Evolutionary conservation across 2,888 invertebrate species (phyloP).

Genomic region (Gnatocerus cornutus): DNA sequence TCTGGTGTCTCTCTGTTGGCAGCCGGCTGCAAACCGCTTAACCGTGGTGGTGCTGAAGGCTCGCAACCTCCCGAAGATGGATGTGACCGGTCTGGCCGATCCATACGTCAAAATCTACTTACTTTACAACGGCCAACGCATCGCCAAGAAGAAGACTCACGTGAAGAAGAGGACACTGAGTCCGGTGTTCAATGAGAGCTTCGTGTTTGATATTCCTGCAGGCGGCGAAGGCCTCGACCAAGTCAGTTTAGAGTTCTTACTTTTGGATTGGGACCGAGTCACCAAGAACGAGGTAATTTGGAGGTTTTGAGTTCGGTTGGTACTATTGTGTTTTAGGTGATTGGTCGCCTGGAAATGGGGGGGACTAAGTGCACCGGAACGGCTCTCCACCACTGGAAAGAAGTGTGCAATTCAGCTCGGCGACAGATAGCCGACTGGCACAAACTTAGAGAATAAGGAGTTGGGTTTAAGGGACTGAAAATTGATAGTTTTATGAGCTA

Average conservation of each 20-base stretch:
- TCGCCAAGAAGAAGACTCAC: constrained; percentile 99
- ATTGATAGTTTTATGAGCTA: constrained; percentile 21
- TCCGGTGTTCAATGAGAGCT: constrained; percentile 99
- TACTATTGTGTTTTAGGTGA: constrained; percentile 79
- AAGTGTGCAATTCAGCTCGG: constrained; percentile 96
- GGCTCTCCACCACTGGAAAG: constrained; percentile 96
- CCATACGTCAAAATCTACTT: constrained; percentile 98
- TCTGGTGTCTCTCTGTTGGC: constrained; percentile 97
- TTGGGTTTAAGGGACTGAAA: constrained; percentile 1
- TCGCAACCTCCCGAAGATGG: constrained; percentile 97
- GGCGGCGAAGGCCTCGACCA: constrained; percentile 85
- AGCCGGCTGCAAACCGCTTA: constrained; percentile 95
- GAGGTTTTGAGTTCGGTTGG: background rate
- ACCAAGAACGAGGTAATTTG: constrained; percentile 94
- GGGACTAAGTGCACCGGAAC: constrained; percentile 85
- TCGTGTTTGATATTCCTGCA: constrained; percentile 95
- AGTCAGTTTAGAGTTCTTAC: constrained; percentile 89
- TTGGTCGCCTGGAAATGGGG: constrained; percentile 95
- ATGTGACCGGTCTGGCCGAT: constrained; percentile 97
- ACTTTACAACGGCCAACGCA: constrained; percentile 96
- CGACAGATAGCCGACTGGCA: constrained; percentile 99
- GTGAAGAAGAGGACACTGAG: constrained; percentile 98
- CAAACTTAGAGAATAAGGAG: constrained; percentile 89
- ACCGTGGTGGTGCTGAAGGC: constrained; percentile 98
- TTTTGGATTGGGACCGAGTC: constrained; percentile 98